Percentiles rank a stretch among this genome's conserved stretches.
Conservation (phyloP, 2,113 vertebrate genomes). For the Callionymus lyra region DNA sequence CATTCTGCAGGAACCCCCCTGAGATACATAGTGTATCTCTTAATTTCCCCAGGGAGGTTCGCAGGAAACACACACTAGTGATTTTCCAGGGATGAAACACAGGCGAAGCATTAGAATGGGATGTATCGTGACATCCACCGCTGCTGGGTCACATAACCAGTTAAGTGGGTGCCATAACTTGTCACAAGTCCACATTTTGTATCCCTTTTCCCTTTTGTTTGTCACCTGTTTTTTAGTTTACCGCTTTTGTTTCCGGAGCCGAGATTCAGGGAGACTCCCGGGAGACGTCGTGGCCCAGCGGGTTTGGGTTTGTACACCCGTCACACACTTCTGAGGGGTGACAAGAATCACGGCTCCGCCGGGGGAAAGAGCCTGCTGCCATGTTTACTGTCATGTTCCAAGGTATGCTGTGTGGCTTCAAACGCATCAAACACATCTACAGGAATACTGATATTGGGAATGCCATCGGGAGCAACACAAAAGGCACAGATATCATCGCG, state of each 20-base stretch:
- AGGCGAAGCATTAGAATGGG: slow-evolving; percentile 54
- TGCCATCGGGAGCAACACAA: slow-evolving; percentile 43
- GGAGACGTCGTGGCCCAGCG: slow-evolving; percentile 51
- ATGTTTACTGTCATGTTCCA: slow-evolving; percentile 70
- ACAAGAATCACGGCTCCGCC: slow-evolving; percentile 62
- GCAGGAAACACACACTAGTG: slow-evolving; percentile 68
- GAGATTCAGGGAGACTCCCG: slow-evolving; percentile 43
- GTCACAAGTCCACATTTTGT: slow-evolving; percentile 39
- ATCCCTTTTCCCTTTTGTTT: slow-evolving; percentile 29
- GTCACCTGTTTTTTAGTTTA: slow-evolving; percentile 29
- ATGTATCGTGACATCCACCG: slow-evolving; percentile 47
- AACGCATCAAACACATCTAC: slow-evolving; percentile 66
- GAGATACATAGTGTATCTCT: slow-evolving; percentile 67
- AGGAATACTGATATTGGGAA: slow-evolving; percentile 68
- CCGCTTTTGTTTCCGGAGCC: slow-evolving; percentile 39
- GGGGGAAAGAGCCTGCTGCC: slow-evolving; percentile 62
- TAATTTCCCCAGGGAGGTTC: slow-evolving; percentile 72
- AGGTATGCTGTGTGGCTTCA: slow-evolving; percentile 66
- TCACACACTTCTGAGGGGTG: slow-evolving; percentile 63
- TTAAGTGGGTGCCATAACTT: slow-evolving; percentile 56
- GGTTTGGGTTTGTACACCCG: slow-evolving; percentile 61
- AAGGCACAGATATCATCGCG: slow-evolving; percentile 35
- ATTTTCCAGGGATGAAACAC: slow-evolving; percentile 66
- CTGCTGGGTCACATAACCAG: slow-evolving; percentile 51
- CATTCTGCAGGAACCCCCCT: slow-evolving; percentile 63